These are phyloP conservation scores for Ellobius talpinus DNA, from an alignment of 2,113 vertebrate species.

Conservation along the genomic window DNA sequence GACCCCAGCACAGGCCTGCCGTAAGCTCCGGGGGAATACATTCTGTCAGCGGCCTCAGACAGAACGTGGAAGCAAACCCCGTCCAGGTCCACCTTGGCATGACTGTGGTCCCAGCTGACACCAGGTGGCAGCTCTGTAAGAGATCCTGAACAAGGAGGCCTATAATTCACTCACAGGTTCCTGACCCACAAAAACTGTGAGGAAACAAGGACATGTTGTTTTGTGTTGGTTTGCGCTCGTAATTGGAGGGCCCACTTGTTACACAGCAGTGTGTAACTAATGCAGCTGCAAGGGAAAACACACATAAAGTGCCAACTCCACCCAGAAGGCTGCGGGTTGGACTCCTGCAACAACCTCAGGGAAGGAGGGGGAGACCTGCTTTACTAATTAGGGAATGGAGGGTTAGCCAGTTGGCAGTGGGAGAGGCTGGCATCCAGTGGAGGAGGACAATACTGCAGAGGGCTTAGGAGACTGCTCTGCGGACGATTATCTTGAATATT, in stretches of 20 bases:
- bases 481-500: not conserved
- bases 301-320: not conserved
- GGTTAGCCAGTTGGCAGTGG: not conserved
- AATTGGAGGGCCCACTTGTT: not conserved
- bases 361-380: not conserved
- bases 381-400: not conserved
- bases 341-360: not conserved
- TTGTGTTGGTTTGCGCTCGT: not conserved
- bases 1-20: not conserved
- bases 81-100: too few species aligned
- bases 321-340: too few species aligned
- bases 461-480: not conserved
- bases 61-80: not conserved
- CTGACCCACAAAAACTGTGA: not conserved
- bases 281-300: too few species aligned
- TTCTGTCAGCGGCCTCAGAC: not conserved
- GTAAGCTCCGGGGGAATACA: not conserved
- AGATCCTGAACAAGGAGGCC: not conserved
- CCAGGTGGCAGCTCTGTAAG: not conserved
- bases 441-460: fast-evolving
- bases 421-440: fast-evolving
- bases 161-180: not conserved
- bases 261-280: not conserved
- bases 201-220: not conserved
- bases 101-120: not conserved